Conservation (phyloP, 1,140 invertebrate genomes). For the Drosophila mojavensis region DNA sequence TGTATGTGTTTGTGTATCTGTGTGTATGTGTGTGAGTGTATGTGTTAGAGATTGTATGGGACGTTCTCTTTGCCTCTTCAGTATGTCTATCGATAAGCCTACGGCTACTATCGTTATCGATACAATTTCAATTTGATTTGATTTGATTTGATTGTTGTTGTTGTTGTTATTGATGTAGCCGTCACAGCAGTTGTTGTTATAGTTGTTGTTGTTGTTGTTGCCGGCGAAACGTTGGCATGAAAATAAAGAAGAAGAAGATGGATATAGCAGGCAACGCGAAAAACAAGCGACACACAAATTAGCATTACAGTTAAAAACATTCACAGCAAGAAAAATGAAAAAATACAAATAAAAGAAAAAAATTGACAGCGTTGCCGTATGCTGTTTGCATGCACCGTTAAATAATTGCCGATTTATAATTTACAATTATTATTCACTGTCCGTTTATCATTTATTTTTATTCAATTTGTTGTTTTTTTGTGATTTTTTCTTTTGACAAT, state of each 20-base stretch:
- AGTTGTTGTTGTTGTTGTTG: constrained; percentile 40
- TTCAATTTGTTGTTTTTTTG: background rate
- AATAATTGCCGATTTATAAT: constrained; percentile 41
- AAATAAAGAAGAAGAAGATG: constrained; percentile 43
- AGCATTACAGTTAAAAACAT: constrained; percentile 66
- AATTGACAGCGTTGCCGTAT: constrained; percentile 24
- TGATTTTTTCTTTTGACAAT: constrained; percentile 28
- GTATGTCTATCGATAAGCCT: constrained; percentile 16
- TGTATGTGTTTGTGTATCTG: background rate
- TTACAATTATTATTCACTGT: constrained; percentile 66
- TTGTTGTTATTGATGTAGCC: constrained; percentile 25
- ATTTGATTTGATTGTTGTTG: constrained; percentile 18
- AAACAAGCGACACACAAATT: constrained; percentile 57
- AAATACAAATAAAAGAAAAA: constrained; percentile 1
- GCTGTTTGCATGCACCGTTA: constrained; percentile 29
- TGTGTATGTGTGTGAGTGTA: background rate
- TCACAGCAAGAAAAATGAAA: constrained; percentile 7
- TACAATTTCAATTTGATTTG: constrained; percentile 20
- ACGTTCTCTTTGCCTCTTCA: constrained; percentile 4
- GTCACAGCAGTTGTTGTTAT: constrained; percentile 25
- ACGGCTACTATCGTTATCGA: constrained; percentile 31
- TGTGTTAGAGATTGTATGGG: constrained; percentile 2
- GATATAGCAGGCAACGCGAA: constrained; percentile 11
- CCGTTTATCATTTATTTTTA: constrained; percentile 6
- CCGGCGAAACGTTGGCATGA: constrained; percentile 62